phyloP scores from a whole-genome alignment of 2,113 vertebrate genomes.

The Benitochromis conjunctus region DNA sequence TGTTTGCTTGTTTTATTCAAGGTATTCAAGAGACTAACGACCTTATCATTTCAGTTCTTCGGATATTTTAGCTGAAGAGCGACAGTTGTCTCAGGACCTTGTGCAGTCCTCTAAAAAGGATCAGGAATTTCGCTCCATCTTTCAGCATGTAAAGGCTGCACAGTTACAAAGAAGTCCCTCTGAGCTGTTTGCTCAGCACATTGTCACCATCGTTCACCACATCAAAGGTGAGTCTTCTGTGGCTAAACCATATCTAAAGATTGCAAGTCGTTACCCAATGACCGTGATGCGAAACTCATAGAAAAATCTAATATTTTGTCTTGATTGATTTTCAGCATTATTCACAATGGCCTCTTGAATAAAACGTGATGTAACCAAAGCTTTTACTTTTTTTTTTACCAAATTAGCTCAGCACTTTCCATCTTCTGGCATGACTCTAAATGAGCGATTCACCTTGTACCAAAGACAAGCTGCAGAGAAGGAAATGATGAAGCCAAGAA shows the following conservation, averaged over 20 bases:
- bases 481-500: conserved; percentile 89
- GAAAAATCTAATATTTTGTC: accelerated
- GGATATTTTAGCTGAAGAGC: conserved; percentile 85
- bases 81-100: conserved; percentile 89
- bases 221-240: conserved; percentile 82
- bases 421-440: conserved; percentile 88
- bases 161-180: conserved; percentile 84
- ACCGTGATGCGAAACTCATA: neutral
- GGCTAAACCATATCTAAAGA: neutral
- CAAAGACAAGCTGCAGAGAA: conserved; percentile 92
- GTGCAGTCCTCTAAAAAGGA: conserved; percentile 92
- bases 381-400: neutral
- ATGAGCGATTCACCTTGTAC: conserved; percentile 95
- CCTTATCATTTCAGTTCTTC: conserved; percentile 73
- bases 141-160: conserved; percentile 88
- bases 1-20: neutral
- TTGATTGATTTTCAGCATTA: neutral
- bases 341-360: neutral
- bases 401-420: conserved; percentile 92
- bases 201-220: conserved; percentile 94
- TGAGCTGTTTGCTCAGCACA: conserved; percentile 94
- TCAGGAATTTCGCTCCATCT: conserved; percentile 90
- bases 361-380: neutral
- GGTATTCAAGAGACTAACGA: neutral
- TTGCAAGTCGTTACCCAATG: neutral